A percentile compares a stretch with the other conserved stretches of the same genome.
These are phyloP conservation scores for Peromyscus aztecus DNA, from an alignment of 2,797 vertebrate genomes.

Conservation along the genomic window DNA sequence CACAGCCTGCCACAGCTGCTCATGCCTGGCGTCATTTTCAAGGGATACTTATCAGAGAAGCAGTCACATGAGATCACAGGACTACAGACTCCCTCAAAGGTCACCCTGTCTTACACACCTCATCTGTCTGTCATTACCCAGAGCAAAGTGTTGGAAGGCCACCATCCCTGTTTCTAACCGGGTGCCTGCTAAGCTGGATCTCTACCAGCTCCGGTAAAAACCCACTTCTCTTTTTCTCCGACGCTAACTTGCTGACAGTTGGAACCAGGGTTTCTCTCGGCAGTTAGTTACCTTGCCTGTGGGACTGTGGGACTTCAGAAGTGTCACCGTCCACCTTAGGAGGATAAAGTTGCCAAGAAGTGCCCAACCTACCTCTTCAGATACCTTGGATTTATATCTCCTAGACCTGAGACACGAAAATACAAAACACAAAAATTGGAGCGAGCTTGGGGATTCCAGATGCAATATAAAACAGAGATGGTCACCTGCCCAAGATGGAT, in stretches of 20 bases:
- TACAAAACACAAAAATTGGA: neutral
- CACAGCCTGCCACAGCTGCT: neutral
- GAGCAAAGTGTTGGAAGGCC: neutral
- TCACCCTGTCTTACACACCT: neutral
- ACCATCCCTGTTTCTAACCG: neutral
- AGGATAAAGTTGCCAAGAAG: neutral
- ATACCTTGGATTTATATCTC: neutral
- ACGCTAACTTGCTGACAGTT: neutral
- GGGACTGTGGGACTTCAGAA: neutral
- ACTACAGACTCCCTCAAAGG: neutral
- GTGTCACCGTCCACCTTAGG: neutral
- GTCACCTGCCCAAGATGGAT: neutral
- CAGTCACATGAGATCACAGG: conserved; percentile 1
- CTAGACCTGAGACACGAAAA: neutral
- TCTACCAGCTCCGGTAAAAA: neutral
- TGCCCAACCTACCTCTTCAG: neutral
- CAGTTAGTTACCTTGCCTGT: neutral
- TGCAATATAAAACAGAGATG: neutral
- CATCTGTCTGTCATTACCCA: conserved; percentile 2
- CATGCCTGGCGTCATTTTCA: neutral
- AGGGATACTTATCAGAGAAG: conserved; percentile 54
- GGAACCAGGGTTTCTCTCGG: neutral
- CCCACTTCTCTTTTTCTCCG: neutral
- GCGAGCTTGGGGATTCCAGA: neutral
- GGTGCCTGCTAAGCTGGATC: neutral